Evolutionary conservation across 2,888 invertebrate genomes (phyloP), one percentile per base, ranked within the genome.

Genomic region (Deilephila elpenor): DNA sequence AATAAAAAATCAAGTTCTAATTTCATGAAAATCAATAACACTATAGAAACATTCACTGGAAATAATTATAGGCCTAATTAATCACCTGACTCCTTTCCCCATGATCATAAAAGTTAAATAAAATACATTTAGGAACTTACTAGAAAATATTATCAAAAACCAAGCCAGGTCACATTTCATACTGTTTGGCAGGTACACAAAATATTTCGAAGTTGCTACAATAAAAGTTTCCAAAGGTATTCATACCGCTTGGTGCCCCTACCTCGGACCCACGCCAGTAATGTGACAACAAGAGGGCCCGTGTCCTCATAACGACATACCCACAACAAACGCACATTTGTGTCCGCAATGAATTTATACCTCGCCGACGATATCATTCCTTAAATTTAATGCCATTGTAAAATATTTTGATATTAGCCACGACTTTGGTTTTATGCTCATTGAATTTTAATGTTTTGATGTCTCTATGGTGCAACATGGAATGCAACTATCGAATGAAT

Each of bases 321-420:
- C 79, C 79, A 44, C 25, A 25, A 75, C 81, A 82, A 81, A 84
- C 82, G 83, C 80, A 80, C 81, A 82, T 82, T 80, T 80, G 74
- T 77, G 77, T 77, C 59, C 20, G 34, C 25, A 37, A 59, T 73
- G 71, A 78, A 76, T 79, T 78, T 82, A 83, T 80, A 74, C 81
- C 17, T 25, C 25, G 17, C 25, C 67, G 51, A 51, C 67, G 3
- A 82, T 78, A 82, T 86, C 79, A 83, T 79, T 80, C 80, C 71
- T 75, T 73, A 73, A 79, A 82, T 82, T 81, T 82, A 84, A 74
- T 78, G 77, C 74, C 79, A 77, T 79, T 83, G 86, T 86, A 81
- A 84, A 83, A 80, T 82, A 80, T 77, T 80, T 78, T 80, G 83
- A 82, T 77, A 76, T 77, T 76, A 76, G 59, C 74, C n/a, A 76